A percentile compares a stretch with the other conserved stretches of the same genome.
Conservation (phyloP, 2,113 vertebrate genomes). For the Crocuta crocuta region DNA sequence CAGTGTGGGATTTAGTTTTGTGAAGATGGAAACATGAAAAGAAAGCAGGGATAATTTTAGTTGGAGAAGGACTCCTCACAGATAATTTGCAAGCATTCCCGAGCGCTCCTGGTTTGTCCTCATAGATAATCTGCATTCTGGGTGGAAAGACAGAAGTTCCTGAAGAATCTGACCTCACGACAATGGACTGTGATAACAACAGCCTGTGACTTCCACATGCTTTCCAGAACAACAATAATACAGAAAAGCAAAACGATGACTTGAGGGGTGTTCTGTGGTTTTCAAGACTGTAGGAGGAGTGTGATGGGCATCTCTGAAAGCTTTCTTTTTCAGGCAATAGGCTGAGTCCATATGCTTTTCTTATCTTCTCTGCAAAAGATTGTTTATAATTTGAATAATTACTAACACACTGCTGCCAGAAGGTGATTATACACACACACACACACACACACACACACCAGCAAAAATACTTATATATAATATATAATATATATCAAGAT, state of each 20-base stretch:
- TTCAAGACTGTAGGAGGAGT: constrained; percentile 3
- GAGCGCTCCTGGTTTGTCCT: background rate
- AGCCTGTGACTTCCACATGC: constrained; percentile 7
- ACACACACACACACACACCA: too few species aligned
- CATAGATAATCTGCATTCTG: constrained; percentile 41
- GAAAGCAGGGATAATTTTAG: background rate
- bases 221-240: background rate
- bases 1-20: background rate
- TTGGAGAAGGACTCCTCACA: background rate
- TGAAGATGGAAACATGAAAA: constrained; percentile 8
- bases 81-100: constrained; percentile 25
- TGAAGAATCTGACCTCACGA: constrained; percentile 17
- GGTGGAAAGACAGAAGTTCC: background rate
- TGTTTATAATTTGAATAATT: background rate
- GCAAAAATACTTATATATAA: too few species aligned
- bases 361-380: background rate
- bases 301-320: background rate
- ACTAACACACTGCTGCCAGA: background rate
- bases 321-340: background rate
- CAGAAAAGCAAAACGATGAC: background rate
- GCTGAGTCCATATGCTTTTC: background rate
- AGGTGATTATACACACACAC: background rate
- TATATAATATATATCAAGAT: too few species aligned
- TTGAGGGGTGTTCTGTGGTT: background rate
- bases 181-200: background rate